Conservation (phyloP, 1,140 invertebrate genomes). For the Pararge aegeria region DNA sequence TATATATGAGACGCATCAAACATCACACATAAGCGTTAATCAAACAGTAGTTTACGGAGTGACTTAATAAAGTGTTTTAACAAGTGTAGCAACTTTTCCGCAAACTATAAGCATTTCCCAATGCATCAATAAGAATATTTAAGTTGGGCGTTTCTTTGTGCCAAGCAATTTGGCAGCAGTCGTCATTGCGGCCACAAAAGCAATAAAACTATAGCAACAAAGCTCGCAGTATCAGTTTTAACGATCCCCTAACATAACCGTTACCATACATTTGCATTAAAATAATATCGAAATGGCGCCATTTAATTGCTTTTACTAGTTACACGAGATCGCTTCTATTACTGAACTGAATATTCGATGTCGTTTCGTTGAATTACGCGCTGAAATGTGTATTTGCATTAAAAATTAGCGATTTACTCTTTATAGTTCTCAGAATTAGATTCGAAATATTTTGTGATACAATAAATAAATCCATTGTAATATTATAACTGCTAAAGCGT, state of each 20-base stretch:
- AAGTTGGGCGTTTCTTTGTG: not conserved
- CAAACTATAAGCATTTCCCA: not conserved
- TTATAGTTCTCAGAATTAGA: too few relatives aligned
- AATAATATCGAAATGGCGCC: constrained; percentile 19
- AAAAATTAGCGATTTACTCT: not conserved
- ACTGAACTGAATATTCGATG: constrained; percentile 4
- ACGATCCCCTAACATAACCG: constrained; percentile 17
- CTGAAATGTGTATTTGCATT: not conserved
- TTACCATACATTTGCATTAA: constrained; percentile 24
- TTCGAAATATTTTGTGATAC: too few relatives aligned
- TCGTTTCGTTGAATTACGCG: not conserved
- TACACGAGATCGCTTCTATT: constrained; percentile 3
- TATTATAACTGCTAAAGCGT: too few relatives aligned
- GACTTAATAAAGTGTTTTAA: too few relatives aligned
- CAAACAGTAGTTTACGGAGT: too few relatives aligned
- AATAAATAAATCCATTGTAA: too few relatives aligned
- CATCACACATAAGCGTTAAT: too few relatives aligned
- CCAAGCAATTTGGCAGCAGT: constrained; percentile 10
- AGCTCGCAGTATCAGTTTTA: constrained; percentile 18
- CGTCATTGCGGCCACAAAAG: constrained; percentile 3
- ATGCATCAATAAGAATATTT: not conserved
- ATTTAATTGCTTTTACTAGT: constrained; percentile 16
- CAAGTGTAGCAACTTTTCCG: not conserved
- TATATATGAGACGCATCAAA: too few relatives aligned
- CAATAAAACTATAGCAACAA: constrained; percentile 14